phyloP scores from a whole-genome alignment of 2,888 invertebrate species.

The Stenodema calcarata region DNA sequence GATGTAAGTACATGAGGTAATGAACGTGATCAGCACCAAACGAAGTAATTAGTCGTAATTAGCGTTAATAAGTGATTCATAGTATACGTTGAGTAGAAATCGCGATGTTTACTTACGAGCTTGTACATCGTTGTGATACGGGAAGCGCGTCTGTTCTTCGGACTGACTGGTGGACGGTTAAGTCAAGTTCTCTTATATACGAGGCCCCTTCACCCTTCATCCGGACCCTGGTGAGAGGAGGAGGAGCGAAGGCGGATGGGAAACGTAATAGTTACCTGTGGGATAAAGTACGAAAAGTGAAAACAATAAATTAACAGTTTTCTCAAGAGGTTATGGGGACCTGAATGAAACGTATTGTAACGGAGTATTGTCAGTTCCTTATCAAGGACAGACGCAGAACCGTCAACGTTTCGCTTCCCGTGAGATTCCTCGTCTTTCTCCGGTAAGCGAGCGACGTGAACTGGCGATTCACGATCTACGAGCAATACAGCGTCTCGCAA shows the following conservation, averaged over 20 bases:
- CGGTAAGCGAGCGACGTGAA: no score
- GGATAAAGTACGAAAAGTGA: not conserved
- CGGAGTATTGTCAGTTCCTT: no score
- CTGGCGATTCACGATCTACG: no score
- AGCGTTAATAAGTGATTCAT: no score
- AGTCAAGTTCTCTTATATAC: slow-evolving; percentile 1
- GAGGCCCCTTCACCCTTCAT: not conserved
- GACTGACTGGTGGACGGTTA: not conserved
- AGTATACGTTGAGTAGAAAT: not conserved
- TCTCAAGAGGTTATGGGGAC: not conserved
- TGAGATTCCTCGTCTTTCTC: no score
- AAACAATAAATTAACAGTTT: not conserved
- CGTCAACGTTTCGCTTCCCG: no score
- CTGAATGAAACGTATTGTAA: not conserved
- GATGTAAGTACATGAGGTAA: no score
- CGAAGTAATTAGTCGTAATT: no score
- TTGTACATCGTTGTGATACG: slow-evolving; percentile 36
- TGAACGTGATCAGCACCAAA: no score
- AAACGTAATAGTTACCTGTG: not conserved
- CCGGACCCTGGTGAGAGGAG: not conserved
- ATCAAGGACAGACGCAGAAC: no score
- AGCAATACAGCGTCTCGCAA: no score
- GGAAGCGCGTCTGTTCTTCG: slow-evolving; percentile 13
- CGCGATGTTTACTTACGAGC: slow-evolving; percentile 40
- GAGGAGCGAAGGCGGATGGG: not conserved